phyloP scores from a whole-genome alignment of 2,888 invertebrate genomes.

The Acleris holmiana region DNA sequence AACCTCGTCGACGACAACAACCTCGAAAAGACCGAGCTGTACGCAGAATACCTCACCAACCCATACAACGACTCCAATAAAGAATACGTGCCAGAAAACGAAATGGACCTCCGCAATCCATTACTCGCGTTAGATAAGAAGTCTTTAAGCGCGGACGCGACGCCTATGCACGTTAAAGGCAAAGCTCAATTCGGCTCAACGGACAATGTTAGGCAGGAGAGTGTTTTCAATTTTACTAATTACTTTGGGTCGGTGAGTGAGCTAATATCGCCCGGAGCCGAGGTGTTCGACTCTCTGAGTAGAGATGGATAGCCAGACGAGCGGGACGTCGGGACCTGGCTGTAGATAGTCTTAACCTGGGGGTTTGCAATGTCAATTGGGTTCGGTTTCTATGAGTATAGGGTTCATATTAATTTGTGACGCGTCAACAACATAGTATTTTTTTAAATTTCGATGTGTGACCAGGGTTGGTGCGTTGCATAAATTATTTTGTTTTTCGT shows the following conservation, averaged over 20 bases:
- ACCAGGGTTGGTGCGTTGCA: too few relatives aligned
- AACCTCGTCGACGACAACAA: constrained; percentile 36
- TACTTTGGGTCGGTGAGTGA: constrained; percentile 85
- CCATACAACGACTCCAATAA: constrained; percentile 78
- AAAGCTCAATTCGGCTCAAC: constrained; percentile 75
- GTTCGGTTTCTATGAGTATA: not conserved
- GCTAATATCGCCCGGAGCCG: constrained; percentile 84
- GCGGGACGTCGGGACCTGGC: constrained; percentile 68
- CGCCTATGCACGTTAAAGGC: constrained; percentile 70
- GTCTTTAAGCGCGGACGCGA: constrained; percentile 72
- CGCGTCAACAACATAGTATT: not conserved
- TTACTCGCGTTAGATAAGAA: constrained; percentile 56
- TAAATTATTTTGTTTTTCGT: too few relatives aligned
- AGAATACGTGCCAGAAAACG: constrained; percentile 64
- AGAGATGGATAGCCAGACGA: constrained; percentile 73
- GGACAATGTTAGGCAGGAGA: constrained; percentile 70
- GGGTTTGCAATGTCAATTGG: constrained; percentile 19
- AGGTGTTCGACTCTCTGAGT: constrained; percentile 82
- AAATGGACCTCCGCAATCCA: constrained; percentile 44
- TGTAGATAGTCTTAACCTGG: constrained; percentile 51
- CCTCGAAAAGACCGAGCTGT: constrained; percentile 65
- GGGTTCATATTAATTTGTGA: constrained; percentile 5
- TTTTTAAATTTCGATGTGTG: not conserved
- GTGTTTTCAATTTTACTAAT: constrained; percentile 86
- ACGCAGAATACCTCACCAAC: constrained; percentile 83